These are phyloP conservation scores for Cryptoblepharus egeriae DNA, from an alignment of 2,797 vertebrate species.

Conservation along the genomic window DNA sequence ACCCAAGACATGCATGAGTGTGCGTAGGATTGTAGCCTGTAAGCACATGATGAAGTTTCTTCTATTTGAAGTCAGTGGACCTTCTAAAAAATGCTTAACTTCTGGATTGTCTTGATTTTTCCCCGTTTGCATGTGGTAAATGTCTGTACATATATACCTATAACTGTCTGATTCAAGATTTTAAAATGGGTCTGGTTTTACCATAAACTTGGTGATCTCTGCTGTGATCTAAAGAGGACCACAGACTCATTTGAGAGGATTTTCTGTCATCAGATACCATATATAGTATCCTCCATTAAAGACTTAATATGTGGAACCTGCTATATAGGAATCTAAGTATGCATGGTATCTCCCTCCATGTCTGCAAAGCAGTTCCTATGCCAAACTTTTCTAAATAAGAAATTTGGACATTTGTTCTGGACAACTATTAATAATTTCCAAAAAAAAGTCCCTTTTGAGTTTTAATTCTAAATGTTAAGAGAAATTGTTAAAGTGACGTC, in stretches of 20 bases:
- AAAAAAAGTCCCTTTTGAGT: neutral
- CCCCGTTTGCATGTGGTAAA: neutral
- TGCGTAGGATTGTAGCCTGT: neutral
- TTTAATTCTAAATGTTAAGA: neutral
- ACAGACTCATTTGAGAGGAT: too few species aligned
- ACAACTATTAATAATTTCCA: too few species aligned
- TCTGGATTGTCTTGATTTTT: neutral
- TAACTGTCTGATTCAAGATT: neutral
- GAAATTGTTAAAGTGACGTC: neutral
- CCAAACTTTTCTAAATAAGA: neutral
- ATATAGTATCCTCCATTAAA: neutral
- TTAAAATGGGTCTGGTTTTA: neutral
- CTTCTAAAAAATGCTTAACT: neutral
- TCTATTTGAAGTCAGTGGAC: neutral
- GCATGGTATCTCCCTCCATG: neutral
- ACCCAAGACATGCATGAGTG: neutral
- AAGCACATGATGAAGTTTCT: neutral
- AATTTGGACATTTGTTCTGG: neutral
- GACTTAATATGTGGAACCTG: neutral
- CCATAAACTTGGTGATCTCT: neutral
- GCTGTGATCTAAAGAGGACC: neutral
- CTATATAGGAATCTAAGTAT: neutral
- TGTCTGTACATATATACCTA: neutral
- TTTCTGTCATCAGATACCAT: neutral
- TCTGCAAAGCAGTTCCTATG: conserved; percentile 5